phyloP scores from a whole-genome alignment of 2,113 vertebrate species.

The Gymnocephalus cernua region DNA sequence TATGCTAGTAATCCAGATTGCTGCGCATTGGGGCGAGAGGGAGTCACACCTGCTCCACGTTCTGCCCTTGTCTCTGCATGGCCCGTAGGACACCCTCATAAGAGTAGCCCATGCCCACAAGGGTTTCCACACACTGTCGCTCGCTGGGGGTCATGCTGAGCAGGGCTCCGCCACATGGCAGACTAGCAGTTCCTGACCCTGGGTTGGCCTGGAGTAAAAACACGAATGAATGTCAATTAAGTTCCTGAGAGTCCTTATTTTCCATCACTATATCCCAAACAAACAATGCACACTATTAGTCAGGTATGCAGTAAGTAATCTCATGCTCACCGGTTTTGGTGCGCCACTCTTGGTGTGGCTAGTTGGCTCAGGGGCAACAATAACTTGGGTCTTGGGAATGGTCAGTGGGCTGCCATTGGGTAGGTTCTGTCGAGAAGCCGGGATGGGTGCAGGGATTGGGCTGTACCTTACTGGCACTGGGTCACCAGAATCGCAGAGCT shows the following conservation, averaged over 20 bases:
- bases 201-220: slow-evolving; percentile 60
- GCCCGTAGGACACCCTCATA: slow-evolving; percentile 93
- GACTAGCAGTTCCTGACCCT: slow-evolving; percentile 56
- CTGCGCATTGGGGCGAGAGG: not conserved
- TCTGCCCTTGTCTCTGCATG: slow-evolving; percentile 97
- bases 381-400: slow-evolving; percentile 67
- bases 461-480: slow-evolving; percentile 65
- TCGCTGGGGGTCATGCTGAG: slow-evolving; percentile 89
- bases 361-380: slow-evolving; percentile 59
- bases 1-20: slow-evolving; percentile 32
- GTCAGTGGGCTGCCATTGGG: slow-evolving; percentile 83
- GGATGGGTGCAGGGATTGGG: slow-evolving; percentile 55
- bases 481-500: slow-evolving; percentile 91
- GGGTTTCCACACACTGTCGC: slow-evolving; percentile 91
- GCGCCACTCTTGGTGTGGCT: slow-evolving; percentile 69
- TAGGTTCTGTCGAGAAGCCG: slow-evolving; percentile 75
- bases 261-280: not conserved
- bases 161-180: slow-evolving; percentile 75
- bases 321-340: slow-evolving; percentile 76
- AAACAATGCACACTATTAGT: not conserved
- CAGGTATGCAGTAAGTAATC: not conserved
- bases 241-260: not conserved
- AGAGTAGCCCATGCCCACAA: slow-evolving; percentile 96
- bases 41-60: slow-evolving; percentile 92
- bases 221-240: not conserved